phyloP scores from a whole-genome alignment of 2,888 invertebrate species.

The Caenorhabditis sp. region DNA sequence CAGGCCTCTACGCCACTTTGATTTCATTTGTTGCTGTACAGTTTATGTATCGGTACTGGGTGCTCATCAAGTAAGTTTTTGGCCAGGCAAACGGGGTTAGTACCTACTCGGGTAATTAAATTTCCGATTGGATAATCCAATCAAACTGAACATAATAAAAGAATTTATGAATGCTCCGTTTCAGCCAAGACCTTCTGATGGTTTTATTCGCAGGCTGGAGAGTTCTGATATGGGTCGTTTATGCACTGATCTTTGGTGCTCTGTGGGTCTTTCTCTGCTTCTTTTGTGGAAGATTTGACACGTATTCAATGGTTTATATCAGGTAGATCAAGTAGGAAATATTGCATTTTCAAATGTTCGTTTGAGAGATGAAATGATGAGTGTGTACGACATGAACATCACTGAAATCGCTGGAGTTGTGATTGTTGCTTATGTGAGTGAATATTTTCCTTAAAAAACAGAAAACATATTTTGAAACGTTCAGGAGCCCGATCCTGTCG shows the following conservation, averaged over 20 bases:
- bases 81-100: neutral
- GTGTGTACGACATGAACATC: conserved; percentile 20
- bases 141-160: too few species aligned
- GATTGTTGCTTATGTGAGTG: conserved; percentile 28
- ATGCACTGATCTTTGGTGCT: neutral
- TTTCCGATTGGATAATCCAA: neutral
- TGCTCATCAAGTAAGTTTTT: conserved; percentile 13
- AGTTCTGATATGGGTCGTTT: neutral
- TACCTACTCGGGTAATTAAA: too few species aligned
- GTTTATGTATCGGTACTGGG: conserved; percentile 27
- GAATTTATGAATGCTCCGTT: neutral
- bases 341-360: too few species aligned
- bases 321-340: too few species aligned
- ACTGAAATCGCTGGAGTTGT: conserved; percentile 29
- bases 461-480: neutral
- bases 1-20: conserved; percentile 9
- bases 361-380: conserved; percentile 20
- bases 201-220: conserved; percentile 8
- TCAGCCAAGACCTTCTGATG: neutral
- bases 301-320: neutral
- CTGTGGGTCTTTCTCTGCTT: neutral
- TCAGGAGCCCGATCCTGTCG: conserved; percentile 5
- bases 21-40: conserved; percentile 35
- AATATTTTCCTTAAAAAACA: neutral
- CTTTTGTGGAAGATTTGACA: neutral